A percentile compares a stretch with the other conserved stretches of the same genome.
phyloP scores from a whole-genome alignment of 1,140 invertebrate genomes.

The Achatina immaculata region DNA sequence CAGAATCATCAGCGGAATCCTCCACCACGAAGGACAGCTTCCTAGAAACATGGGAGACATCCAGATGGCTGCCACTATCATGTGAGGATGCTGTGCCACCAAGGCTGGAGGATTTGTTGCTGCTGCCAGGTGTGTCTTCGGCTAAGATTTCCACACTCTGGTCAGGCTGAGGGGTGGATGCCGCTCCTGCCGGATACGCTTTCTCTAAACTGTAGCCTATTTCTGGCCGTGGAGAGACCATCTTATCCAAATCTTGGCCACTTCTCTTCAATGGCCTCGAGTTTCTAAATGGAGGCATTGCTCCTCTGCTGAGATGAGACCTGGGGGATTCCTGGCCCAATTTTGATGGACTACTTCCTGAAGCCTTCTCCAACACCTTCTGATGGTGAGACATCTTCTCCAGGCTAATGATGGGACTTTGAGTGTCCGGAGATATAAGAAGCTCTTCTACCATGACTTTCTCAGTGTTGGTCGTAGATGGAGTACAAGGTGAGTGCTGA shows the following conservation, averaged over 20 bases:
- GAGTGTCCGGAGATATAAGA: slow-evolving; percentile 34
- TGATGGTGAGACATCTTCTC: background rate
- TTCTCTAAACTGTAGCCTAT: background rate
- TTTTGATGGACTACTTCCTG: background rate
- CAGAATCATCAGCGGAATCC: too few relatives aligned
- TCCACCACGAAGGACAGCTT: background rate
- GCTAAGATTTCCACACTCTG: background rate
- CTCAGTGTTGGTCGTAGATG: background rate
- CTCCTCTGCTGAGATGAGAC: background rate
- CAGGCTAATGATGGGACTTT: slow-evolving; percentile 15
- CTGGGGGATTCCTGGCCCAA: background rate
- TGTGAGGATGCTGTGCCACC: too few relatives aligned
- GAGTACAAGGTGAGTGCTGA: slow-evolving; percentile 3
- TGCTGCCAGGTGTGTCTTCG: background rate
- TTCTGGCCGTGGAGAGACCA: too few relatives aligned
- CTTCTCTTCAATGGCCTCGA: background rate
- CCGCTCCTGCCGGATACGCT: background rate
- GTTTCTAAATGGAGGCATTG: background rate
- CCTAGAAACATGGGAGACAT: background rate
- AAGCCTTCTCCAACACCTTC: background rate
- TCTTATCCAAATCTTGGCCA: too few relatives aligned
- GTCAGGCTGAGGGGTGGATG: background rate
- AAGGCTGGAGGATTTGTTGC: background rate
- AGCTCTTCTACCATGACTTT: slow-evolving; percentile 22
- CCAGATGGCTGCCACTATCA: too few relatives aligned